Conservation (phyloP, 1,140 invertebrate genomes). For the Drosophila pachea region DNA sequence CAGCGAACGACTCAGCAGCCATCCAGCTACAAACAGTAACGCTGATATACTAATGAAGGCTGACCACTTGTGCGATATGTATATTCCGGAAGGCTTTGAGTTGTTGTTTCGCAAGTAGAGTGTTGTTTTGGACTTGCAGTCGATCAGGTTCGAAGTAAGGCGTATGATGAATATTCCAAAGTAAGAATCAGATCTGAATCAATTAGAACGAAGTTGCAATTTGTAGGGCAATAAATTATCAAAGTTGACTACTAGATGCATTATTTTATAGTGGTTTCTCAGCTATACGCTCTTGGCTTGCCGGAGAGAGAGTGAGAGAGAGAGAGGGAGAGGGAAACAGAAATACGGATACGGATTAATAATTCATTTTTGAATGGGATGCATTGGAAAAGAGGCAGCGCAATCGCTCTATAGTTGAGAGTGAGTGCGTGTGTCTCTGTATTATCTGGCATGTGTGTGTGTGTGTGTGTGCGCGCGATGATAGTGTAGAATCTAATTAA, state of each 20-base stretch:
- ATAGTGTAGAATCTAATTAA: constrained; percentile 59
- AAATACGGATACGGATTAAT: background rate
- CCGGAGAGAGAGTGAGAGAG: background rate
- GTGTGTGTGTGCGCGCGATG: constrained; percentile 12
- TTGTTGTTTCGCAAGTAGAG: constrained; percentile 6
- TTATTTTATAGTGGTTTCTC: too few relatives aligned
- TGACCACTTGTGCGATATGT: background rate
- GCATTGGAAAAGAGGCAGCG: constrained; percentile 8
- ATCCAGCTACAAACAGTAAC: background rate
- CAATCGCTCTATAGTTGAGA: background rate
- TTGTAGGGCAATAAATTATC: too few relatives aligned
- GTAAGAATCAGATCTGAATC: too few relatives aligned
- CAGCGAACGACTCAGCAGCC: background rate
- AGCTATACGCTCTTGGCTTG: too few relatives aligned
- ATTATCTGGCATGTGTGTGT: background rate
- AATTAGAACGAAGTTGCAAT: too few relatives aligned
- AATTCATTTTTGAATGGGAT: constrained; percentile 27
- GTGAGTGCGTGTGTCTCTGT: background rate
- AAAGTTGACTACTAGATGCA: too few relatives aligned
- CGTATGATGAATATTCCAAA: too few relatives aligned
- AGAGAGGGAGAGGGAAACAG: background rate
- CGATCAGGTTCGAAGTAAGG: background rate
- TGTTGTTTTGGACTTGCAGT: background rate
- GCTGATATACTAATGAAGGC: constrained; percentile 2
- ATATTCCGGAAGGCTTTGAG: background rate